These are phyloP conservation scores for Heteromormyrus szaboi DNA, from an alignment of 2,797 vertebrate genomes.

Conservation along the genomic window DNA sequence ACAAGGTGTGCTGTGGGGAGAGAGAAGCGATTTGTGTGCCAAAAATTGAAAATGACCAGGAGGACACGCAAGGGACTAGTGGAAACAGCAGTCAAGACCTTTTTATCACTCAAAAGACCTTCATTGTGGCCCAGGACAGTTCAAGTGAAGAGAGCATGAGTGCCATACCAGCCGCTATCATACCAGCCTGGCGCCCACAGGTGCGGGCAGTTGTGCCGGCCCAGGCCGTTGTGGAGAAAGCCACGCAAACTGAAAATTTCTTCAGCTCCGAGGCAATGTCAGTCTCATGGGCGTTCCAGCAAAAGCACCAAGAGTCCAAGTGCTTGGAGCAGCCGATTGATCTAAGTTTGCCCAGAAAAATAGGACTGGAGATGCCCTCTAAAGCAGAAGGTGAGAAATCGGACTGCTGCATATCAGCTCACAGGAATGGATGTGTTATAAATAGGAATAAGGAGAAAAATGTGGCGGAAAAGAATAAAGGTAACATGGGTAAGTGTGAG, in stretches of 20 bases:
- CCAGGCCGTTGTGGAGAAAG: slow-evolving; percentile 26
- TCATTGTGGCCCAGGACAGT: slow-evolving; percentile 34
- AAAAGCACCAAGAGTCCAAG: not conserved
- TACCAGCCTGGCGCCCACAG: not conserved
- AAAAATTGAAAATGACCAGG: not conserved
- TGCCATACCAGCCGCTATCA: not conserved
- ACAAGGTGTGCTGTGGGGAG: not conserved
- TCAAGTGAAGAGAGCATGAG: slow-evolving; percentile 41
- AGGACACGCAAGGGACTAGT: slow-evolving; percentile 39
- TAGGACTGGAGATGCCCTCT: slow-evolving; percentile 27
- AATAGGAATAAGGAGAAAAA: slow-evolving; percentile 55
- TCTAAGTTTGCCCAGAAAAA: slow-evolving; percentile 54
- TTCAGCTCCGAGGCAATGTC: slow-evolving; percentile 46
- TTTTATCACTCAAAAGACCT: slow-evolving; percentile 69
- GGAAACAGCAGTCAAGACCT: slow-evolving; percentile 67
- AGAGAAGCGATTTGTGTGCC: not conserved
- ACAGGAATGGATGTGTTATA: slow-evolving; percentile 35
- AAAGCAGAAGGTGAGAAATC: not conserved
- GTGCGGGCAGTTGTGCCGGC: not conserved
- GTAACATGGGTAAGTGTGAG: slow-evolving; percentile 40
- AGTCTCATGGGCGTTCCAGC: slow-evolving; percentile 45
- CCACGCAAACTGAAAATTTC: slow-evolving; percentile 68
- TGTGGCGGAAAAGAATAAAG: slow-evolving; percentile 29
- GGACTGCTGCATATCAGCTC: not conserved
- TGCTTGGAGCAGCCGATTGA: slow-evolving; percentile 46